Evolutionary conservation across 2,113 vertebrate species (phyloP), one percentile per base, ranked within the genome.

Genomic region (Oostethus manadensis): DNA sequence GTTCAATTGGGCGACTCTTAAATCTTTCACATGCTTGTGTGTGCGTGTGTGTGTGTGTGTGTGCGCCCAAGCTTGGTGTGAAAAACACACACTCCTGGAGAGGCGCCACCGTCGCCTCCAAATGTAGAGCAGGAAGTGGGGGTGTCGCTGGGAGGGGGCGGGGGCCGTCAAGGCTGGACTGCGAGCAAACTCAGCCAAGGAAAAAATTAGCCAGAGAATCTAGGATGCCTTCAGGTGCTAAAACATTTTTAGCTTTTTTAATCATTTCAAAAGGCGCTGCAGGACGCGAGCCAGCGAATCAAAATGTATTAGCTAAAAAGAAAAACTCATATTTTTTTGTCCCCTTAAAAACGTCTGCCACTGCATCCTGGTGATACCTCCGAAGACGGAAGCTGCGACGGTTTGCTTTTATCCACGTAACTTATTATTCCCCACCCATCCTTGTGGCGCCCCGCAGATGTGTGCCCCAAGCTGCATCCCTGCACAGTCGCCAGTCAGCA

Each of bases 241-340:
- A 85, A 89, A 84, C 84, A 89, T 91, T 89, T 91, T 90, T 91
- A 90, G 87, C 88, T 85, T 91, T 89, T 89, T 87, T 40, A 90
- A 91, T 91, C 82, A 90, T 89, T 90, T 87, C 81, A 86, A 88
- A 79, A 75, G 80, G 68, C 38, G 86, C 88, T 87, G 72, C 80
- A 75, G 89, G 88, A 88, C 77, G 85, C 78, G 65, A 82, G 84
- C 81, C 86, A 82, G 78, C 69, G 23, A 81, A 86, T 83, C 76
- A 45, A 44, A 84, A 76, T 73, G 60, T 64, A 54, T 55, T 53
- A 66, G 70, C 82, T 80, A 61, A 78, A 81, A 79, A 73, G 26
- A 60, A 77, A 79, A 75, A 74, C 70, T 50, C 26, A 76, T 79
- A 74, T 82, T 40, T 76, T 79, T 74, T 49, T 70, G 46, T 47